Conservation (phyloP, 2,888 invertebrate genomes). For the Acanthosepion esculentum region DNA sequence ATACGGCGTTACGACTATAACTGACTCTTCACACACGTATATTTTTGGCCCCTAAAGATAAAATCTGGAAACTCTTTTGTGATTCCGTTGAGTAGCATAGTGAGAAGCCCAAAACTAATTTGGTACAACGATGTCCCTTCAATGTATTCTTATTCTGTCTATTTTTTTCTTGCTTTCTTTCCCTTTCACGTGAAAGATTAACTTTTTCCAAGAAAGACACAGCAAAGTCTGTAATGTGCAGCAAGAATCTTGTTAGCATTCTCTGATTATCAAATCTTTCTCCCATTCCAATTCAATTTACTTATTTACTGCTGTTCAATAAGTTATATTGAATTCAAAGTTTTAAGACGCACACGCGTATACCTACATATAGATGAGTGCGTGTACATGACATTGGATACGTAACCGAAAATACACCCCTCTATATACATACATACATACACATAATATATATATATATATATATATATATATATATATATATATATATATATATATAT, state of each 20-base stretch:
- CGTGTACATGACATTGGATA: background rate
- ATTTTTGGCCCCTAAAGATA: background rate
- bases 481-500: no score
- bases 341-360: background rate
- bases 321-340: background rate
- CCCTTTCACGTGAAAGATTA: background rate
- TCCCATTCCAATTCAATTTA: background rate
- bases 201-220: background rate
- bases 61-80: background rate
- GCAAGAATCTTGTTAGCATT: background rate
- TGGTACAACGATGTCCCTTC: background rate
- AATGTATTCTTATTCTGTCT: background rate
- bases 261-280: background rate
- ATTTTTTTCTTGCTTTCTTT: background rate
- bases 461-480: background rate
- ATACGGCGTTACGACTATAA: background rate
- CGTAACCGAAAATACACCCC: background rate
- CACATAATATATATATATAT: background rate
- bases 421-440: background rate
- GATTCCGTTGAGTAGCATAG: background rate
- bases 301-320: slow-evolving; percentile 33
- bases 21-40: background rate
- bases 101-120: background rate
- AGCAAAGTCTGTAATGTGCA: background rate
- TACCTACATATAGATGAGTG: background rate